Conservation (phyloP, 2,797 vertebrate genomes). For the Artibeus jamaicensis region DNA sequence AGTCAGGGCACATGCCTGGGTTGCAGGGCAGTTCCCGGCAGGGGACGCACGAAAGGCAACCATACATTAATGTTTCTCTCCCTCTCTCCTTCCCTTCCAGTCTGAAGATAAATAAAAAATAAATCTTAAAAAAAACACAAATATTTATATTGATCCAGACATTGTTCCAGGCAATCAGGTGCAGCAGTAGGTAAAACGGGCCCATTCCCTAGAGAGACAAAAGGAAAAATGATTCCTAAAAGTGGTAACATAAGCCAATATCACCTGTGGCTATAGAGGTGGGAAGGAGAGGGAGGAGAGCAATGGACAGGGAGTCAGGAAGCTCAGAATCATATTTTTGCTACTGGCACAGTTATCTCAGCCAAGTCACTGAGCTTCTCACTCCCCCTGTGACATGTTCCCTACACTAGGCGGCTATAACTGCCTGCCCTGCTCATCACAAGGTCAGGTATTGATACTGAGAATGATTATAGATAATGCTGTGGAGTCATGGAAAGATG, state of each 20-base stretch:
- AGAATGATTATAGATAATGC: not conserved
- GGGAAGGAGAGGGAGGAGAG: not conserved
- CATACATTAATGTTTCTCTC: too few species aligned
- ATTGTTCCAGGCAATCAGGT: not conserved
- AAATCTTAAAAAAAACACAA: too few species aligned
- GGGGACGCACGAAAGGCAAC: too few species aligned
- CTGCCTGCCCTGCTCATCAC: not conserved
- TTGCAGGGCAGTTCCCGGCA: too few species aligned
- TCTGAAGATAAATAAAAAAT: too few species aligned
- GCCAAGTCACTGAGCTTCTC: not conserved
- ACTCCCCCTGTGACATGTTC: not conserved
- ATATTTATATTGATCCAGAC: not conserved
- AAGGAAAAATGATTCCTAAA: not conserved
- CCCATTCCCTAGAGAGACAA: not conserved
- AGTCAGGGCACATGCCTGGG: too few species aligned
- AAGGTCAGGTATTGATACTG: not conserved
- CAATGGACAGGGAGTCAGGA: not conserved
- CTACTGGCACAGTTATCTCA: not conserved
- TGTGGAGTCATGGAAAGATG: not conserved
- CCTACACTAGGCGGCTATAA: not conserved
- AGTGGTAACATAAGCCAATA: not conserved
- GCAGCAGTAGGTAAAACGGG: not conserved
- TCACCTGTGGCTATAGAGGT: not conserved
- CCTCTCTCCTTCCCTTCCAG: too few species aligned
- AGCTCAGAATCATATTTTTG: not conserved